phyloP scores from a whole-genome alignment of 2,113 vertebrate species.

The Anas platyrhynchos region DNA sequence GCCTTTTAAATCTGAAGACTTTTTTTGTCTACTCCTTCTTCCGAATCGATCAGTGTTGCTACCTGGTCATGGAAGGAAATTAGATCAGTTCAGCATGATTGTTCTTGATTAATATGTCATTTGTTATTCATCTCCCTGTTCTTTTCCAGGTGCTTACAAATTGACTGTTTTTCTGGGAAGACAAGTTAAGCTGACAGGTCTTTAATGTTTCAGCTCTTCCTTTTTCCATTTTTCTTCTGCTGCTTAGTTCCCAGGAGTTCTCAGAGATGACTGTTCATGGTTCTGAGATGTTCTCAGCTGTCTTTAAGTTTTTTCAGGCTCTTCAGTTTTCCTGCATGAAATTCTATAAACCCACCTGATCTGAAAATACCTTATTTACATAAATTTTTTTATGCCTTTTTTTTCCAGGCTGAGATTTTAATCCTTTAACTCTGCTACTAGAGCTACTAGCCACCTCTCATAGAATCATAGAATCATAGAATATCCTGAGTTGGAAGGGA shows the following conservation, averaged over 20 bases:
- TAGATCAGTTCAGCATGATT: not conserved
- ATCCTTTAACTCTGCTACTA: not conserved
- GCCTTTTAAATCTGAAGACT: not conserved
- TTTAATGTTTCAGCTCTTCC: not conserved
- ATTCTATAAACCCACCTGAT: not conserved
- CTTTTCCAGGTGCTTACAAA: conserved; percentile 18
- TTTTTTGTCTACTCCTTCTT: not conserved
- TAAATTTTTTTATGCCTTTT: not conserved
- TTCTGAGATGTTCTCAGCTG: not conserved
- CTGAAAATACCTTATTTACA: not conserved
- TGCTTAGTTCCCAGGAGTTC: not conserved
- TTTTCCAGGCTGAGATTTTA: not conserved
- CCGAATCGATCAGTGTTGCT: not conserved
- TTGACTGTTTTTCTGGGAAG: not conserved
- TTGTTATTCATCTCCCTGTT: not conserved
- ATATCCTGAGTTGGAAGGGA: too few species aligned
- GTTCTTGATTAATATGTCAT: not conserved
- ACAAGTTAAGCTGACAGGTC: not conserved
- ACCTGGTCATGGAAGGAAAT: not conserved
- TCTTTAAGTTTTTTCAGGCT: not conserved
- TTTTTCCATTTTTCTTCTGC: not conserved
- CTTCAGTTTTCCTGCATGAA: not conserved
- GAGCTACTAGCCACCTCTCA: not conserved
- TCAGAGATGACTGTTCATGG: not conserved
- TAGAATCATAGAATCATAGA: too few species aligned